These are phyloP conservation scores for Tarsius wallacei DNA, from an alignment of 2,797 vertebrate species.

Conservation along the genomic window DNA sequence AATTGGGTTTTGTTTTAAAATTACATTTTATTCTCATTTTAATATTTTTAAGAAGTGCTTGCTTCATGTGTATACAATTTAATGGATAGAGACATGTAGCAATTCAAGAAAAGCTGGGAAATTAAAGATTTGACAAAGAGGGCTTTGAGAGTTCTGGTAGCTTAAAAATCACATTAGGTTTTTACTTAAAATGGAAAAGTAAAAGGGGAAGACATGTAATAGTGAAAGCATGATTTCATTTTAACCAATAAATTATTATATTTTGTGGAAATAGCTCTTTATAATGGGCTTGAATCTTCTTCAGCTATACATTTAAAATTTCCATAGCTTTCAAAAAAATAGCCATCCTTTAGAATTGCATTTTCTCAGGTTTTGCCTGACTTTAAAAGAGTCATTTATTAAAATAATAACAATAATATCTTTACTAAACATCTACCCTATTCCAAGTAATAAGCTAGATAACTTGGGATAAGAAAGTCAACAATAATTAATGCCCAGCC, in stretches of 20 bases:
- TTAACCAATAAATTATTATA: background rate
- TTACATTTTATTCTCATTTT: background rate
- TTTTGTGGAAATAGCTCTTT: background rate
- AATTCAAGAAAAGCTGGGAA: background rate
- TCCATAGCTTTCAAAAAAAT: background rate
- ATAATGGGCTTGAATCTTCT: background rate
- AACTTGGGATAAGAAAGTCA: background rate
- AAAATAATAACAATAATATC: background rate
- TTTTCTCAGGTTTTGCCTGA: background rate
- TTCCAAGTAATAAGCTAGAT: background rate
- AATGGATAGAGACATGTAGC: background rate
- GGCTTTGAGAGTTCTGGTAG: background rate
- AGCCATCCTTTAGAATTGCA: background rate
- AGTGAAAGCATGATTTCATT: background rate
- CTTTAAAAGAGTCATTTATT: background rate
- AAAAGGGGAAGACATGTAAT: background rate
- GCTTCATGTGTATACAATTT: background rate
- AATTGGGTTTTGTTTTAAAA: background rate
- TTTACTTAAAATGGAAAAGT: background rate
- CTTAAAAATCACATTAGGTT: constrained; percentile 2
- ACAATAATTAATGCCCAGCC: background rate
- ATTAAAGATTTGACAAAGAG: background rate
- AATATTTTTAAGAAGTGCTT: background rate
- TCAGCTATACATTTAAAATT: background rate
- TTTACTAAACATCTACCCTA: background rate